Percentiles rank a stretch among this genome's conserved stretches.
These are phyloP conservation scores for Catocala fraxini DNA, from an alignment of 2,888 invertebrate genomes.

Conservation along the genomic window DNA sequence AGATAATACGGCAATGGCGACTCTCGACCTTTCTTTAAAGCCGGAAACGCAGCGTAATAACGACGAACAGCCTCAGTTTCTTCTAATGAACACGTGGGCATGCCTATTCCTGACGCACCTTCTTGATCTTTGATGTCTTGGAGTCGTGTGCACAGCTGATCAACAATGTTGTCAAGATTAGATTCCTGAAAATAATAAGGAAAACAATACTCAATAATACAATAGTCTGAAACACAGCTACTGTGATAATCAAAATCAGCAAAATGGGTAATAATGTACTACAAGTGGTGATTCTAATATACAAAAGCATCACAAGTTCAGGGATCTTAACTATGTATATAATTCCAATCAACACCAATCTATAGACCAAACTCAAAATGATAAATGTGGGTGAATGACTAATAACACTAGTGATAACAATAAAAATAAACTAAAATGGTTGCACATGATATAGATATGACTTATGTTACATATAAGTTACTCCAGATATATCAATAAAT, in stretches of 20 bases:
- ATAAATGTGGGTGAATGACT: conserved; percentile 3
- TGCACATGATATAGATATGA: conserved; percentile 11
- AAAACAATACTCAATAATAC: conserved; percentile 12
- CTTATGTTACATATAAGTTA: background rate
- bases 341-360: background rate
- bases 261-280: conserved; percentile 2
- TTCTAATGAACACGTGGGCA: conserved; percentile 83
- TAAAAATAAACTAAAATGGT: conserved; percentile 9
- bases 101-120: conserved; percentile 80
- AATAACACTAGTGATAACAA: conserved; percentile 2
- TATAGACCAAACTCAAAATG: background rate
- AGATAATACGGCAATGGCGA: conserved; percentile 79
- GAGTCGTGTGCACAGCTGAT: conserved; percentile 93
- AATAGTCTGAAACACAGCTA: conserved; percentile 1
- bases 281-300: conserved; percentile 13
- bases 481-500: background rate
- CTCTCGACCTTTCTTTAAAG: conserved; percentile 86
- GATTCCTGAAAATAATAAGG: conserved; percentile 88
- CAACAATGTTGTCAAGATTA: conserved; percentile 93
- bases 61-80: conserved; percentile 91
- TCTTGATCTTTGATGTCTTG: conserved; percentile 89
- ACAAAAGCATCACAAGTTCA: conserved; percentile 12
- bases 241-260: background rate
- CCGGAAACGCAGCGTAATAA: conserved; percentile 93
- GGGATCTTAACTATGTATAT: too few relatives aligned